Conservation (phyloP, 2,888 invertebrate genomes). For the Eupithecia exiguata region DNA sequence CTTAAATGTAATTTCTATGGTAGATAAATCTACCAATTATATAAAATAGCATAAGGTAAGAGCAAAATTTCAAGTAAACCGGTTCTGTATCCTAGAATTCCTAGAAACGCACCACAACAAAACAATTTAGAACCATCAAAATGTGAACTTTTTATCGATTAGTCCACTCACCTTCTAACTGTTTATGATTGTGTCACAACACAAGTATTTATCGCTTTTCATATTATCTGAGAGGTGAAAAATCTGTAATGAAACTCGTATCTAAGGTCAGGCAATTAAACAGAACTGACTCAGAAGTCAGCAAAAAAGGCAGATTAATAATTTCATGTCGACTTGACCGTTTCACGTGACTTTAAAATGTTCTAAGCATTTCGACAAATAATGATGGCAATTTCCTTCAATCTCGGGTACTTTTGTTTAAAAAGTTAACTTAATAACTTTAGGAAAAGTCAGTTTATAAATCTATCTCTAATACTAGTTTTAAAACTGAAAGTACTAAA, state of each 20-base stretch:
- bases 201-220: neutral
- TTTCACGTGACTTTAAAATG: too few relatives aligned
- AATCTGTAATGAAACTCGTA: conserved; percentile 11
- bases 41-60: neutral
- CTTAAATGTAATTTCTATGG: neutral
- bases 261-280: conserved; percentile 8
- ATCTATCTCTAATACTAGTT: too few relatives aligned
- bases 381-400: neutral
- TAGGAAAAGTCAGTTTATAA: too few relatives aligned
- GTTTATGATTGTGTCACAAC: neutral
- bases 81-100: neutral
- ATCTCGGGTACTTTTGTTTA: neutral
- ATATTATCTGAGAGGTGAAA: conserved; percentile 20
- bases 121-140: neutral
- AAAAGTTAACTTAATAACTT: neutral
- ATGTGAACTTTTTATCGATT: conserved; percentile 4
- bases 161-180: neutral
- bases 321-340: too few relatives aligned
- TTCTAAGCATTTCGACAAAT: neutral
- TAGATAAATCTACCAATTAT: neutral
- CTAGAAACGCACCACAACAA: neutral
- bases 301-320: neutral
- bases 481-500: too few relatives aligned
- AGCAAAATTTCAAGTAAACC: neutral
- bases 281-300: neutral